phyloP scores from a whole-genome alignment of 1,140 invertebrate species.

The Brachionus rotundiformis region DNA sequence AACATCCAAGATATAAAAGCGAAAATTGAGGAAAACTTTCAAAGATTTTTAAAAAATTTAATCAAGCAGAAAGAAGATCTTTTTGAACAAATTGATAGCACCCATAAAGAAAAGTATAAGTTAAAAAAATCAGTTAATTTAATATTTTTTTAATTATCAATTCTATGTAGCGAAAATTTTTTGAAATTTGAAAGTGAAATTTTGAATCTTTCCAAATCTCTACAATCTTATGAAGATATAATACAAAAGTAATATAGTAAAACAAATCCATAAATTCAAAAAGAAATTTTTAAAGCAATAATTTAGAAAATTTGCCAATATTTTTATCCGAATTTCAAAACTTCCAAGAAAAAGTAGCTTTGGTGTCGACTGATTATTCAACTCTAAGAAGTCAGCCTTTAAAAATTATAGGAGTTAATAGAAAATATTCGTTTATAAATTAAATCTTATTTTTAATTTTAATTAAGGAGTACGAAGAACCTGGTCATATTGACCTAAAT shows the following conservation, averaged over 20 bases:
- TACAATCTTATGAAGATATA: neutral
- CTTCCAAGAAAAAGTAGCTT: neutral
- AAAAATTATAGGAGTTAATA: slow-evolving; percentile 22
- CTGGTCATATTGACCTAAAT: neutral
- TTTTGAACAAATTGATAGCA: neutral
- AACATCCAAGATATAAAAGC: neutral
- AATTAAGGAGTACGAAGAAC: slow-evolving; percentile 42
- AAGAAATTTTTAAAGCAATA: too few species aligned
- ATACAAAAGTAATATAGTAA: neutral
- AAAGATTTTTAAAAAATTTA: neutral
- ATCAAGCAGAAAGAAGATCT: slow-evolving; percentile 33
- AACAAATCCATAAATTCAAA: too few species aligned
- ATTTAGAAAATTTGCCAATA: neutral
- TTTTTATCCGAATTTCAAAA: neutral
- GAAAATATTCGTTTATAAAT: neutral
- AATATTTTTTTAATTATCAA: neutral
- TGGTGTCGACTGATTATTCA: neutral
- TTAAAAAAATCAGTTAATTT: too few species aligned
- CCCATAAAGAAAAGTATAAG: slow-evolving; percentile 32
- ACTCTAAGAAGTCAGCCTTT: slow-evolving; percentile 23
- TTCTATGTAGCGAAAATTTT: slow-evolving; percentile 22
- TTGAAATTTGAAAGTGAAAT: slow-evolving; percentile 1
- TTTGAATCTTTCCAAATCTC: neutral
- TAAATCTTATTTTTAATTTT: neutral
- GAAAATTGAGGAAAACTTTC: slow-evolving; percentile 26